A percentile compares a stretch with the other conserved stretches of the same genome.
Conservation (phyloP, 2,888 invertebrate genomes). For the Cheilosia impressa region DNA sequence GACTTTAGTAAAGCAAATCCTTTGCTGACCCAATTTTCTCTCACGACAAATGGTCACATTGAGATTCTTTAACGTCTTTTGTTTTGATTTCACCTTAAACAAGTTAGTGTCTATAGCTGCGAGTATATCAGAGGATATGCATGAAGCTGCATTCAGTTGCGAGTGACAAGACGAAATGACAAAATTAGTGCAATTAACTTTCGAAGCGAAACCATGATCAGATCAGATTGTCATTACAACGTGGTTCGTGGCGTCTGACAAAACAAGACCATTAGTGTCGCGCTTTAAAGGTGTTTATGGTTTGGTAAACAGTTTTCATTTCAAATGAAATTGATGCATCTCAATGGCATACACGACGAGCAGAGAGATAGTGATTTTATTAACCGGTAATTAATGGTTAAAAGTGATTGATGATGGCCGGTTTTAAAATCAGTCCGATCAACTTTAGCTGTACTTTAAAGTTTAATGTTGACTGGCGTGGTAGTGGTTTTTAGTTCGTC, state of each 20-base stretch:
- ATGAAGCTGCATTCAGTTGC: constrained; percentile 10
- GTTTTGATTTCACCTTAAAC: constrained; percentile 31
- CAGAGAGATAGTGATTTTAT: neutral
- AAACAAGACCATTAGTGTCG: constrained; percentile 17
- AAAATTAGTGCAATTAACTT: constrained; percentile 59
- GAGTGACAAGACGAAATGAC: constrained; percentile 49
- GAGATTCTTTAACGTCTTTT: neutral
- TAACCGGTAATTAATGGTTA: constrained; percentile 5
- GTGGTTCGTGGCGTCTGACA: neutral
- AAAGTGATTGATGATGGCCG: constrained; percentile 29
- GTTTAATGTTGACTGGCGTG: neutral
- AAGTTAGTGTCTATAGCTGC: constrained; percentile 8
- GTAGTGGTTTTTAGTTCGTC: neutral
- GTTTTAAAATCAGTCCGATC: constrained; percentile 34
- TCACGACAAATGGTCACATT: neutral
- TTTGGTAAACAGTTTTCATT: constrained; percentile 22
- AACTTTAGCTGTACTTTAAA: neutral
- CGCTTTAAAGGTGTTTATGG: constrained; percentile 25
- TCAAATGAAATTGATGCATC: constrained; percentile 33
- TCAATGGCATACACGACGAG: neutral
- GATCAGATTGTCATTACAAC: constrained; percentile 28
- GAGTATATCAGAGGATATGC: neutral
- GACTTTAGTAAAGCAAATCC: neutral
- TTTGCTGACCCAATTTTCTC: constrained; percentile 28
- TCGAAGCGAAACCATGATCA: constrained; percentile 29